phyloP scores from a whole-genome alignment of 1,140 invertebrate genomes.

The Pygmarrhopalites habei region DNA sequence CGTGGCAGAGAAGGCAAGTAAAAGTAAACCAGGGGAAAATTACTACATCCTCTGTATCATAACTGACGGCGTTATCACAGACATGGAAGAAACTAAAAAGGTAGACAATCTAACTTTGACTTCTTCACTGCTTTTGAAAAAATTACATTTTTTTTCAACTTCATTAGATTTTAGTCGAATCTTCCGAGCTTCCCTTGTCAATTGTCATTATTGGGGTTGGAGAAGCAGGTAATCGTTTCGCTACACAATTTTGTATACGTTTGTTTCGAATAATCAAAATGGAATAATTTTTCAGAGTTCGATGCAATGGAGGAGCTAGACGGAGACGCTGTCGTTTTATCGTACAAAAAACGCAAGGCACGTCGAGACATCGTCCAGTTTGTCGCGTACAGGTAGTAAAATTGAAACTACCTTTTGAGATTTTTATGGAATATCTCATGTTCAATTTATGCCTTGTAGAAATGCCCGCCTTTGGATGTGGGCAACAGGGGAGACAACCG shows the following conservation, averaged over 20 bases:
- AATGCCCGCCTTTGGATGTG: constrained; percentile 21
- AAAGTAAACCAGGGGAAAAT: constrained; percentile 47
- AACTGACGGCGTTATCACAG: constrained; percentile 52
- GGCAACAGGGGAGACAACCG: constrained; percentile 7
- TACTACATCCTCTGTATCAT: constrained; percentile 61
- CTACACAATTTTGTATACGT: too few relatives aligned
- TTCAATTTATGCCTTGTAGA: constrained; percentile 21
- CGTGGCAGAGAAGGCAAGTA: constrained; percentile 48
- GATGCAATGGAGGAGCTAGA: constrained; percentile 53
- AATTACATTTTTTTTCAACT: too few relatives aligned
- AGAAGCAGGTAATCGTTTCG: too few relatives aligned
- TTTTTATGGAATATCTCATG: too few relatives aligned
- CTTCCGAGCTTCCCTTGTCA: constrained; percentile 47
- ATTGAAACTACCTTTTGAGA: too few relatives aligned
- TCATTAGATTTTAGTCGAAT: constrained; percentile 46
- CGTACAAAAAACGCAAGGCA: constrained; percentile 44
- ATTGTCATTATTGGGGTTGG: constrained; percentile 57
- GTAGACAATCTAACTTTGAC: background rate
- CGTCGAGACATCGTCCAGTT: constrained; percentile 57
- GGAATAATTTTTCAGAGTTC: too few relatives aligned
- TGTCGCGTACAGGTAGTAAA: constrained; percentile 46
- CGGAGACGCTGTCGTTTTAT: constrained; percentile 48
- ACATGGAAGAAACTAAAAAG: background rate
- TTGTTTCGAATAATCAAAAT: too few relatives aligned
- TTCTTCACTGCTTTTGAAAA: background rate